Evolutionary conservation across 1,140 invertebrate genomes (phyloP), one percentile per base, ranked within the genome.

Genomic region (Centruroides vittatus): DNA sequence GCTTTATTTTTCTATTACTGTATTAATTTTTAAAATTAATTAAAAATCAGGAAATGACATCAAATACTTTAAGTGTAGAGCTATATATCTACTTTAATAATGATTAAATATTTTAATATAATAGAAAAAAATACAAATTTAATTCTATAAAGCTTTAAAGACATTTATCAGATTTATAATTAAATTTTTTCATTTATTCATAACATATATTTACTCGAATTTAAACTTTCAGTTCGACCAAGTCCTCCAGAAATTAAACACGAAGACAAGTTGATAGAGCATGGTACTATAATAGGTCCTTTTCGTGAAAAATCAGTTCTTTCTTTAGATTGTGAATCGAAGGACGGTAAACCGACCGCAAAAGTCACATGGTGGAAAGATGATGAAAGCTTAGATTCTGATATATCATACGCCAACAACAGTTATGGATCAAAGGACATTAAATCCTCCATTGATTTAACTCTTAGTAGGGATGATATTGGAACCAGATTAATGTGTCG

Each of bases 391-490:
- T 23, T 63, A 23, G 60, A 57, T 10, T 61, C 60, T 4, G 55
- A 59, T 34, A 58, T 23, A 34, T 35, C 47, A 9, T 56, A 60
- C 13, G 10, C 23, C 0, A 56, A 66, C 51, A 66, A 68, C 12
- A 67, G 71, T 57, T 78, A 81, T 67, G 84, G 82, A 23, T 75
- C 82, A 6, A 83, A 80, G 34, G 80, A 78, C 5, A 81, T 80
- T 55, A 80, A 76, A 47, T 83, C 82, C 60, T 78, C 78, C 65
- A 71, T 87, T 64, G 76, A 80, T 58, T 73, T 90, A 66, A 81
- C 79, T 52, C 76, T 92, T 56, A 81, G 83, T 34, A 79, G 89
- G 46, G 82, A 81, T 47, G 88, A 93, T 76, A 74, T 93, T 63
- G 82, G 80, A 2, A 80, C 84, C 10, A 80, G 81, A 61, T 83